phyloP scores from a whole-genome alignment of 2,797 vertebrate species.

The Acipenser transmontanus region DNA sequence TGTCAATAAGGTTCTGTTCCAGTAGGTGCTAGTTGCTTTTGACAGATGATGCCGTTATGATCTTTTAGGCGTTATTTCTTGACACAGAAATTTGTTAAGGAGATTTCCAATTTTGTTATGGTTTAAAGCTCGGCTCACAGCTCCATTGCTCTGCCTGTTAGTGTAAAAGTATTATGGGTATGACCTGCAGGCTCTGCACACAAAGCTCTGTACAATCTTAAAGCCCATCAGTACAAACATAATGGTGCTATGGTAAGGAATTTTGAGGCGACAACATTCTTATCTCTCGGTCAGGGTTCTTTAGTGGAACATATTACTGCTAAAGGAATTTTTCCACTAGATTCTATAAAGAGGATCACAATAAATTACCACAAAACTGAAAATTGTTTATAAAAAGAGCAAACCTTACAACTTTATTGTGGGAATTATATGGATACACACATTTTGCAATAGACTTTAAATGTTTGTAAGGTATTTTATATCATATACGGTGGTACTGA shows the following conservation, averaged over 20 bases:
- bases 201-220: neutral
- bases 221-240: neutral
- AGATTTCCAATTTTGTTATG: neutral
- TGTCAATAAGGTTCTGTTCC: constrained; percentile 45
- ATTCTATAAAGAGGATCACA: neutral
- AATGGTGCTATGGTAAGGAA: neutral
- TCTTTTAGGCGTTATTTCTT: constrained; percentile 11
- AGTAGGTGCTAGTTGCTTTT: neutral
- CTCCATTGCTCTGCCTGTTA: constrained; percentile 1
- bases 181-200: neutral
- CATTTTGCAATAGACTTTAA: no score
- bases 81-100: constrained; percentile 8
- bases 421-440: no score
- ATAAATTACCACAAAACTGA: neutral
- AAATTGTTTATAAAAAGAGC: no score
- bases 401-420: no score
- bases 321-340: neutral
- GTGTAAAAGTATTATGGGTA: neutral
- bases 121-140: constrained; percentile 8
- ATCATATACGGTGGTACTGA: no score
- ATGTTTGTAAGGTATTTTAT: no score
- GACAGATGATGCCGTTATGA: constrained; percentile 11
- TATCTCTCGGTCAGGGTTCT: neutral
- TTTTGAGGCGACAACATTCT: neutral
- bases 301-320: neutral